phyloP scores from a whole-genome alignment of 2,113 vertebrate genomes.

The Pithys albifrons region DNA sequence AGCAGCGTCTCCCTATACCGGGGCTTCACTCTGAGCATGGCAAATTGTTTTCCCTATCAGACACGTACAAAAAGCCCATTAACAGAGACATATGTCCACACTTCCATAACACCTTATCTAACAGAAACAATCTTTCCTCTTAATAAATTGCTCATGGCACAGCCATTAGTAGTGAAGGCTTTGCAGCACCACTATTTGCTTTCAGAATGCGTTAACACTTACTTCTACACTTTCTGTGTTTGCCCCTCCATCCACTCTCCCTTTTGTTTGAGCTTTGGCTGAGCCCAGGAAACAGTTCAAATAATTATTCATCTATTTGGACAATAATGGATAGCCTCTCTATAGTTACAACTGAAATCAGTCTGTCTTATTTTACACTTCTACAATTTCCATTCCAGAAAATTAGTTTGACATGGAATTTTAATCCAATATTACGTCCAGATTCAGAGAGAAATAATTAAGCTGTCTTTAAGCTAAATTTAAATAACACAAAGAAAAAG shows the following conservation, averaged over 20 bases:
- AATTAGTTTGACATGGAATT: not conserved
- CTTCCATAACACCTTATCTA: constrained; percentile 50
- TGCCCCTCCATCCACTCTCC: not conserved
- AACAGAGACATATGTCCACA: constrained; percentile 22
- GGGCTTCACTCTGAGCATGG: not conserved
- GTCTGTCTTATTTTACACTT: not conserved
- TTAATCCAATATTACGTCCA: not conserved
- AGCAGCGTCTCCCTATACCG: rapidly evolving
- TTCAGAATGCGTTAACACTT: constrained; percentile 38
- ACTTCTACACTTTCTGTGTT: constrained; percentile 31
- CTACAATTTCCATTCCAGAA: not conserved
- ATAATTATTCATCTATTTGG: constrained; percentile 25
- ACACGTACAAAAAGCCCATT: not conserved
- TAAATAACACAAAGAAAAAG: constrained; percentile 21
- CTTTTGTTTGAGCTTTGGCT: not conserved
- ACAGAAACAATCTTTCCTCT: constrained; percentile 28
- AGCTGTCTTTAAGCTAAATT: constrained; percentile 34
- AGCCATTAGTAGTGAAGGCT: constrained; percentile 22
- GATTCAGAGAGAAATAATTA: constrained; percentile 32
- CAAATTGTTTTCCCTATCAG: constrained; percentile 17
- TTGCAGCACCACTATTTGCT: constrained; percentile 46
- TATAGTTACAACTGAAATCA: not conserved
- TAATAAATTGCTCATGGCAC: constrained; percentile 24
- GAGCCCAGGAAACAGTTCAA: constrained; percentile 19
- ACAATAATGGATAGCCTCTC: not conserved